phyloP scores from a whole-genome alignment of 1,140 invertebrate genomes.

The Cydia strobilella region DNA sequence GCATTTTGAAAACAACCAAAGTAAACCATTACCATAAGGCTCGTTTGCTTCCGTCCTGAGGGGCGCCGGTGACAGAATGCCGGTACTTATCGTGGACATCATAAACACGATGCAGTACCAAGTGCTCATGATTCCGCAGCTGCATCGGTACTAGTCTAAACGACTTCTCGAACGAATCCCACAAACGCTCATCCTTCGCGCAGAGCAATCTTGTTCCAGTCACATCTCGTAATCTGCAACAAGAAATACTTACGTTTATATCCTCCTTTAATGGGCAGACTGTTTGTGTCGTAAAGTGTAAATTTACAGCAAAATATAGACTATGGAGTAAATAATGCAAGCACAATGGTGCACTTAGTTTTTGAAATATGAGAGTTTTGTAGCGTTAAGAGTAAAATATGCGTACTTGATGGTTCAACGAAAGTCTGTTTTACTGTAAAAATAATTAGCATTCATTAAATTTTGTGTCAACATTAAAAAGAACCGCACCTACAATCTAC shows the following conservation, averaged over 20 bases:
- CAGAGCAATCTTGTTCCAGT: background rate
- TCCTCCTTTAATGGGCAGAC: background rate
- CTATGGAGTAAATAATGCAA: background rate
- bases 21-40: constrained; percentile 54
- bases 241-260: constrained; percentile 17
- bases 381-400: background rate
- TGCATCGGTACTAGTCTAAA: constrained; percentile 58
- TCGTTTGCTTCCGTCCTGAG: constrained; percentile 70
- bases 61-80: constrained; percentile 62
- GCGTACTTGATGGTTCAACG: background rate
- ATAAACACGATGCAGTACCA: constrained; percentile 73
- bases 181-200: background rate
- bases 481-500: no score
- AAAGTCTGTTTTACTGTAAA: no score
- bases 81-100: constrained; percentile 67
- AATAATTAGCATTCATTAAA: no score
- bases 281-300: constrained; percentile 11
- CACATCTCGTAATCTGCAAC: constrained; percentile 20
- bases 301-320: constrained; percentile 8
- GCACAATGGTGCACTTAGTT: constrained; percentile 8
- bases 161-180: constrained; percentile 29
- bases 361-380: constrained; percentile 9
- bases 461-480: no score
- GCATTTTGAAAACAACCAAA: no score
- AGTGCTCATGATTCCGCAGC: constrained; percentile 71